Evolutionary conservation across 2,797 vertebrate genomes (phyloP), one percentile per base, ranked within the genome.

Genomic region (Toxotes lorentzi): DNA sequence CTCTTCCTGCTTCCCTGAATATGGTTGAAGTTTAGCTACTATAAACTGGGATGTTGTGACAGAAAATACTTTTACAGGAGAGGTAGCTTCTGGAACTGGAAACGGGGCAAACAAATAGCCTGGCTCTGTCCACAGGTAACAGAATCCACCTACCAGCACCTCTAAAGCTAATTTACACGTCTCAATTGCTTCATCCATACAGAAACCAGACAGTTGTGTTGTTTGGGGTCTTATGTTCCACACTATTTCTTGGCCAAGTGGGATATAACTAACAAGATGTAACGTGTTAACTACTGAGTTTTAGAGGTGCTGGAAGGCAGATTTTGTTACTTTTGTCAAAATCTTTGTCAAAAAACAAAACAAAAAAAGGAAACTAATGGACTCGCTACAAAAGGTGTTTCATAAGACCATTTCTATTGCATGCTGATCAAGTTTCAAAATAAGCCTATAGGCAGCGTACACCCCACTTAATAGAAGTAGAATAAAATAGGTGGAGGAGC

Each of bases 371-470:
- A 21, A 43, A 45, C 56, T 38, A 4, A 34, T 61, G 11, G 30
- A 35, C 40, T 32, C 7, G 0, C 30, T 54, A 65, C 76, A 50
- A 83, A 82, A 78, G 66, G 30, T 66, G 61, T 81, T 87, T 83
- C 50, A 75, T 67, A 57, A 70, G 50, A 63, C 1, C 14, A 40
- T 71, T 82, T 89, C 43, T 70, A 67, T 17, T 65, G 54, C 27
- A 43, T 3, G 3, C n/a, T 24, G 59, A 40, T 92, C 71, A 68
- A 12, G 60, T 92, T 93, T 86, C 65, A 53, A 72, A 69, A 81
- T 45, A 24, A 0, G 9, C 53, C 60, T 66, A 59, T 47, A 68
- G 79, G 76, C 59, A 80, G 7, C 27, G 32, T 63, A 66, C 41
- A 47, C 23, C n/a, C 23, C 34, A 47, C 45, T 76, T 63, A 56